Conservation (phyloP, 2,888 invertebrate genomes). For the Drosophila siamana region DNA sequence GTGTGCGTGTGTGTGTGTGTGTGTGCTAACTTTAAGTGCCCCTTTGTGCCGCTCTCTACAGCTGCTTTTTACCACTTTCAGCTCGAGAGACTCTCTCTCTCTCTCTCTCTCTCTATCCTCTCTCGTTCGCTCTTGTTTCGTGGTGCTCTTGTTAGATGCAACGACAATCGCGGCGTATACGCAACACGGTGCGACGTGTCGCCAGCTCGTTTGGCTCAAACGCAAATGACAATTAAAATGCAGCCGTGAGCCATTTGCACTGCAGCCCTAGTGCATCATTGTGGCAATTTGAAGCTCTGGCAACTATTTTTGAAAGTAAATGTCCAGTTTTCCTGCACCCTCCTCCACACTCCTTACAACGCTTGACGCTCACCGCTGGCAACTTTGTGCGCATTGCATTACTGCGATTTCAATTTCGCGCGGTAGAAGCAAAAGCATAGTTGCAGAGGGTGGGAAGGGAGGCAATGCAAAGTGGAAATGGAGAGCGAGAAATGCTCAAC, state of each 20-base stretch:
- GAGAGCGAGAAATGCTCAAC: neutral
- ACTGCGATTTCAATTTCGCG: conserved; percentile 44
- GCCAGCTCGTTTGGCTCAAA: conserved; percentile 48
- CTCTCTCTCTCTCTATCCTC: too few relatives aligned
- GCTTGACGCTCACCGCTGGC: neutral
- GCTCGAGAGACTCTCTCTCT: too few relatives aligned
- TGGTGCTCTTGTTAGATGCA: conserved; percentile 17
- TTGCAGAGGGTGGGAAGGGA: too few relatives aligned
- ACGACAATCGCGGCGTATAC: conserved; percentile 24
- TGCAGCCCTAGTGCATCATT: conserved; percentile 43
- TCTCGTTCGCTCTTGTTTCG: neutral
- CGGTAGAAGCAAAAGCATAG: too few relatives aligned
- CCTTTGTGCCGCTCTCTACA: conserved; percentile 64
- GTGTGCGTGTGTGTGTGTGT: conserved; percentile 14
- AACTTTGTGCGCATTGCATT: conserved; percentile 28
- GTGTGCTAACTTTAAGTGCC: conserved; percentile 69
- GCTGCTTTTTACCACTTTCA: conserved; percentile 14
- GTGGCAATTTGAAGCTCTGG: conserved; percentile 37
- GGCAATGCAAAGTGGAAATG: neutral
- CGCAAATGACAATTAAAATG: conserved; percentile 59
- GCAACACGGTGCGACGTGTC: conserved; percentile 21
- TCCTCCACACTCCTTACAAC: too few relatives aligned
- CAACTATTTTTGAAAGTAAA: conserved; percentile 40
- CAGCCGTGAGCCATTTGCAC: conserved; percentile 53
- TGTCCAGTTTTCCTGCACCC: conserved; percentile 3